These are phyloP conservation scores for Lepidocyrtoides sp. DNA, from an alignment of 2,888 invertebrate genomes.

Conservation along the genomic window DNA sequence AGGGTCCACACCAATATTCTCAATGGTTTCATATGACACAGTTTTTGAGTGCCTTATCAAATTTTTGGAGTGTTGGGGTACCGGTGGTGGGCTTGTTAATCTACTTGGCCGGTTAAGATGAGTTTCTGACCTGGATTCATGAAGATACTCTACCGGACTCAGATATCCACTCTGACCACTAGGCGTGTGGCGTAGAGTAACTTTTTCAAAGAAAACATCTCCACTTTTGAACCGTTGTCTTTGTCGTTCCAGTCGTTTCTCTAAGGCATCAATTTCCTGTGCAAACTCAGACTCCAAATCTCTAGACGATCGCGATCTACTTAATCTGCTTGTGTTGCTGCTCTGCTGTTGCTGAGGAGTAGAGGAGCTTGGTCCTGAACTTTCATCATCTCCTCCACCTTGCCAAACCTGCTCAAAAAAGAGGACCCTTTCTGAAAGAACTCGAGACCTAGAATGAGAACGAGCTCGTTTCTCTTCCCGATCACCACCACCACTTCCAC, in stretches of 20 bases:
- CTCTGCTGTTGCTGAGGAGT: neutral
- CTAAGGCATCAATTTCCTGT: conserved; percentile 74
- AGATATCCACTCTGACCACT: conserved; percentile 48
- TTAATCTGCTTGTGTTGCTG: neutral
- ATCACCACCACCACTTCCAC: neutral
- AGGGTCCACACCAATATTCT: neutral
- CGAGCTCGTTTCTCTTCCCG: conserved; percentile 39
- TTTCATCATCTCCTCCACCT: conserved; percentile 52
- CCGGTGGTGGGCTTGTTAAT: conserved; percentile 49
- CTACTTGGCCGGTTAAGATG: conserved; percentile 38
- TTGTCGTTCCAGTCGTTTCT: conserved; percentile 75
- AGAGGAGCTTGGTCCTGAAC: neutral
- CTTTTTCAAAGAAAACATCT: conserved; percentile 67
- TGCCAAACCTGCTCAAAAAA: conserved; percentile 94
- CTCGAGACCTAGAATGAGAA: conserved; percentile 74
- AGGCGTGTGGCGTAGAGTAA: conserved; percentile 56
- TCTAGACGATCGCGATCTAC: conserved; percentile 26
- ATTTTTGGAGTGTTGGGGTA: conserved; percentile 13
- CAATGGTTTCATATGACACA: conserved; percentile 73
- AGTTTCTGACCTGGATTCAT: conserved; percentile 62
- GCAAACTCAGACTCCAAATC: conserved; percentile 60
- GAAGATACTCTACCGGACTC: conserved; percentile 62
- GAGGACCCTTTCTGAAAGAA: conserved; percentile 89
- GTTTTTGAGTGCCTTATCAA: conserved; percentile 63
- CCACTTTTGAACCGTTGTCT: conserved; percentile 74